phyloP scores from a whole-genome alignment of 2,113 vertebrate genomes.

The Halcyon malimbica region DNA sequence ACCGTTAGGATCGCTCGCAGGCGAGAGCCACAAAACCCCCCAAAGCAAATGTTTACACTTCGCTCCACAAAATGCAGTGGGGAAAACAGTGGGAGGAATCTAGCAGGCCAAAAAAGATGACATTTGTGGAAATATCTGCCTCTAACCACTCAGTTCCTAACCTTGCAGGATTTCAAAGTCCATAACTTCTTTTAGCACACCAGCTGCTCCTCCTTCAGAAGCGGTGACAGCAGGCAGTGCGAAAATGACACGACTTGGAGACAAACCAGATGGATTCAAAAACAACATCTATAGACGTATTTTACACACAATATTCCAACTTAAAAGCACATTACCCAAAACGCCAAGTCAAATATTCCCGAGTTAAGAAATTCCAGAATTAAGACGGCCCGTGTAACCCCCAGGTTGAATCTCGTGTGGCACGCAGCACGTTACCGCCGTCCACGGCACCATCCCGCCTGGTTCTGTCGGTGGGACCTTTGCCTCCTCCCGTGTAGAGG shows the following conservation, averaged over 20 bases:
- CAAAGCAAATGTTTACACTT: not conserved
- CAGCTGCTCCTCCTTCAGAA: constrained; percentile 50
- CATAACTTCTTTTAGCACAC: constrained; percentile 45
- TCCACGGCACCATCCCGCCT: not conserved
- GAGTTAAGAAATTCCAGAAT: not conserved
- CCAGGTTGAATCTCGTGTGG: not conserved
- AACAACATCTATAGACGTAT: not conserved
- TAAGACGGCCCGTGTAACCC: fast-evolving
- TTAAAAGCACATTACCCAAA: not conserved
- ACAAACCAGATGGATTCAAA: constrained; percentile 20
- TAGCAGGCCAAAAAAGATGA: not conserved
- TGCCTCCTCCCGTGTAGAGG: not conserved
- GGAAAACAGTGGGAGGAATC: constrained; percentile 28
- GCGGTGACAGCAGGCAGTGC: not conserved
- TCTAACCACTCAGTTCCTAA: constrained; percentile 26
- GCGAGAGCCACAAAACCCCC: not conserved
- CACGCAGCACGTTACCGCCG: not conserved
- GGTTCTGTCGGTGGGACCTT: not conserved
- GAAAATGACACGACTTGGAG: constrained; percentile 35
- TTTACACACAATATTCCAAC: not conserved
- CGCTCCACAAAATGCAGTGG: not conserved
- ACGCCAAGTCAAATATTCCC: not conserved
- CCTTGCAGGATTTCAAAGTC: constrained; percentile 20
- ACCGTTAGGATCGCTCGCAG: not conserved
- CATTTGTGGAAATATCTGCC: constrained; percentile 35